These are phyloP conservation scores for Lamellibrachia columna DNA, from an alignment of 2,888 invertebrate species.

Conservation along the genomic window DNA sequence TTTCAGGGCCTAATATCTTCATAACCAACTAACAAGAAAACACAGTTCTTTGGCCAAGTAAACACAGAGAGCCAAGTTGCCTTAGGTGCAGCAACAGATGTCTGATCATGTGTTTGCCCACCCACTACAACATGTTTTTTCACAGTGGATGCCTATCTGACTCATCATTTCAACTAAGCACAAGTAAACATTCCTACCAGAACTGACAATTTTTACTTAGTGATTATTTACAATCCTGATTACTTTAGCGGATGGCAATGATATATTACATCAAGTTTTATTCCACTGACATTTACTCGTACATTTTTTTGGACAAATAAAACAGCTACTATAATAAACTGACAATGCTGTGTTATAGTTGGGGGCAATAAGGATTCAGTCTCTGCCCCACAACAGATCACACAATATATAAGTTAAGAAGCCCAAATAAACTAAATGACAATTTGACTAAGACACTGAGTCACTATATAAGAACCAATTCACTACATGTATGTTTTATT, in stretches of 20 bases:
- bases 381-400: neutral
- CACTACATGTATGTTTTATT: neutral
- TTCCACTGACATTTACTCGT: neutral
- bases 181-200: neutral
- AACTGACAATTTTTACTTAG: neutral
- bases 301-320: neutral
- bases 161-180: neutral
- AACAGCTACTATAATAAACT: neutral
- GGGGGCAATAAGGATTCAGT: neutral
- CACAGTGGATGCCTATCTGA: neutral
- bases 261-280: neutral
- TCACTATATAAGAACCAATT: neutral
- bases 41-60: neutral
- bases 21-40: neutral
- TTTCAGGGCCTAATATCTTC: neutral
- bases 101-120: neutral
- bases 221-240: neutral
- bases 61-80: neutral
- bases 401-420: neutral
- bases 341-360: neutral
- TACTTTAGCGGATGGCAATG: neutral
- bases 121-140: neutral
- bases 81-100: neutral
- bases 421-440: neutral
- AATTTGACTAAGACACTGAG: neutral